Evolutionary conservation across 2,888 invertebrate genomes (phyloP), one percentile per base, ranked within the genome.

Genomic region (Chrysopilus asiliformis): DNA sequence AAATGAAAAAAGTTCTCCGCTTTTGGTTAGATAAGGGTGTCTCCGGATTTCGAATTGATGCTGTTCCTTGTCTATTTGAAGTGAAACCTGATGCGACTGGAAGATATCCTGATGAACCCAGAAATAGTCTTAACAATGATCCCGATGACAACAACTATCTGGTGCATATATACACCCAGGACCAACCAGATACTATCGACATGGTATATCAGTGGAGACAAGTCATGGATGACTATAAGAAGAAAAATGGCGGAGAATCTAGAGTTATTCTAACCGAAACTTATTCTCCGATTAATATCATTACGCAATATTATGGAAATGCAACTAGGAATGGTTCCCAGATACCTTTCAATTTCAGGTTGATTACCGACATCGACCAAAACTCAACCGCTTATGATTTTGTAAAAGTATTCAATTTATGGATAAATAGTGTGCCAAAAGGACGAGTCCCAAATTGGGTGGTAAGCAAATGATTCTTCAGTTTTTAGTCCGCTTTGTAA

Each of bases 21-120:
- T 79, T 74, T 53, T 84, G 83, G 83, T 45, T 77, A 41, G 58
- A 68, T 4, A 59, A 61, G 24, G 76, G 75, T 2, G 68, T 76
- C 2, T 69, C 71, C 43, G 78, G 77, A 1, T 72, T 77, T 47
- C 64, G 74, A n/a, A 58, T 75, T 9, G 68, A 68, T 45, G 65
- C 67, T 0, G 30, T 43, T 13, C 47, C 47, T n/a, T 47, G 39
- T 33, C 34, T 47, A 13, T 68, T 58, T 43, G 68, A 68, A 45
- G 59, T 58, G 0, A 56, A 64, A 8, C 10, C 41, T 4, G 42
- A 45, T 32, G 2, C 0, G 1, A 41, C 39, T 29, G 43, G 42
- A 7, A 41, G 30, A 9, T 47, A 42, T 40, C 22, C 37, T 0
- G 63, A 71, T 41, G 73, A 74, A 43, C 69, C 69, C 0, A 24